Evolutionary conservation across 2,797 vertebrate species (phyloP).

Genomic region (Sparidentex hasta): DNA sequence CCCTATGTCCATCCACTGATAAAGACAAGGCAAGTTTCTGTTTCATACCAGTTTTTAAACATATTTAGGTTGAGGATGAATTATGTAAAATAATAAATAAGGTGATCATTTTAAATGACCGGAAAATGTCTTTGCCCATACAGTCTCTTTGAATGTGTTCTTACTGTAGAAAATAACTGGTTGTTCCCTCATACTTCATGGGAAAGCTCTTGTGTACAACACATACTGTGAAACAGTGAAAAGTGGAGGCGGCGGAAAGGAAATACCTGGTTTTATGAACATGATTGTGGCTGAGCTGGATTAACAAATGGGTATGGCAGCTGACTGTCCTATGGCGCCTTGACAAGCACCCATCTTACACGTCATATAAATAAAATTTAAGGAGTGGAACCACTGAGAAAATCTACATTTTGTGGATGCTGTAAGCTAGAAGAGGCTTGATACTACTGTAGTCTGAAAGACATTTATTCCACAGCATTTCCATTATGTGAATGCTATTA

Average conservation of each 20-base stretch:
- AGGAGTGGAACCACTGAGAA: conserved; percentile 22
- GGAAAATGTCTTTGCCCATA: neutral
- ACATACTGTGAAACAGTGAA: neutral
- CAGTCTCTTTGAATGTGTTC: neutral
- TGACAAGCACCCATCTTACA: conserved; percentile 23
- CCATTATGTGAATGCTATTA: conserved; percentile 46
- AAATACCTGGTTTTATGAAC: neutral
- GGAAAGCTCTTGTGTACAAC: neutral
- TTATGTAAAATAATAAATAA: neutral
- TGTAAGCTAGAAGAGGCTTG: conserved; percentile 39
- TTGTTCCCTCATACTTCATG: neutral
- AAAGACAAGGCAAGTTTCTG: too few relatives aligned
- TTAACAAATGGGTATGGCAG: conserved; percentile 5
- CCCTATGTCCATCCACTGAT: too few relatives aligned
- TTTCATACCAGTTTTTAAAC: neutral
- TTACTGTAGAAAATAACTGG: neutral
- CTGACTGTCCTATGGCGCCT: neutral
- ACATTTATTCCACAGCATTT: conserved; percentile 45
- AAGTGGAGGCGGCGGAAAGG: neutral
- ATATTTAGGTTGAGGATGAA: neutral
- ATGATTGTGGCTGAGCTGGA: neutral
- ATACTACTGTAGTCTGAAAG: conserved; percentile 32
- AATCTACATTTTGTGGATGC: conserved; percentile 24
- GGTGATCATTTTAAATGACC: neutral
- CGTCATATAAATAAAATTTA: conserved; percentile 36